Conservation (phyloP, 2,113 vertebrate species). For the Syngnathus typhle region DNA sequence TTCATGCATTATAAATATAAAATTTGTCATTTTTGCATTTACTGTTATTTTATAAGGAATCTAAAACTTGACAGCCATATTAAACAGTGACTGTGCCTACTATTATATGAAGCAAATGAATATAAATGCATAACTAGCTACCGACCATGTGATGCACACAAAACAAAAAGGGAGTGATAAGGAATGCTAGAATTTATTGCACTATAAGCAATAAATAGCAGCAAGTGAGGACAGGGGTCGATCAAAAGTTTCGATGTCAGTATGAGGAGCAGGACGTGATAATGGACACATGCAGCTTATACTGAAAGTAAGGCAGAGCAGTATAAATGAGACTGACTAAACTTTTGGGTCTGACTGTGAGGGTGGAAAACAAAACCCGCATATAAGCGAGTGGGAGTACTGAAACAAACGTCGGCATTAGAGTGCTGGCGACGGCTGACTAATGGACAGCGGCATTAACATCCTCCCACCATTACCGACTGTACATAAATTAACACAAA, state of each 20-base stretch:
- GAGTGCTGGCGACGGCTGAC: slow-evolving; percentile 17
- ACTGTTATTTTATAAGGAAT: too few species aligned
- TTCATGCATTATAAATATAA: too few species aligned
- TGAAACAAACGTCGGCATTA: slow-evolving; percentile 23
- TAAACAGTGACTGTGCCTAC: background rate
- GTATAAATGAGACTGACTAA: background rate
- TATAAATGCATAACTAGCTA: slow-evolving; percentile 11
- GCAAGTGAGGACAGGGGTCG: background rate
- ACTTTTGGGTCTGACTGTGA: background rate
- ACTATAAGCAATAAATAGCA: slow-evolving; percentile 4
- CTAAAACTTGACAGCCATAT: background rate
- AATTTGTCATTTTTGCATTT: too few species aligned
- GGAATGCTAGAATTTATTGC: slow-evolving; percentile 3
- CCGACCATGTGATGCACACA: slow-evolving; percentile 7
- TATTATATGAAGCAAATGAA: background rate
- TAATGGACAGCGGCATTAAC: slow-evolving; percentile 45
- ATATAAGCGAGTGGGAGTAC: slow-evolving; percentile 6
- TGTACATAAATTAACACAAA: slow-evolving; percentile 30
- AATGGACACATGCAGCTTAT: background rate
- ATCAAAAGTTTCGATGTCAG: slow-evolving; percentile 19
- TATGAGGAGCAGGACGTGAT: slow-evolving; percentile 15
- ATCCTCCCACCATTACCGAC: slow-evolving; percentile 44
- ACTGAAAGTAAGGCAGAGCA: background rate
- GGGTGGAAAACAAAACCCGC: slow-evolving; percentile 18
- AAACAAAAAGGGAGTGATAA: slow-evolving; percentile 12